These are phyloP conservation scores for Apodemus speciosus DNA, from an alignment of 2,113 vertebrate species.

Conservation along the genomic window DNA sequence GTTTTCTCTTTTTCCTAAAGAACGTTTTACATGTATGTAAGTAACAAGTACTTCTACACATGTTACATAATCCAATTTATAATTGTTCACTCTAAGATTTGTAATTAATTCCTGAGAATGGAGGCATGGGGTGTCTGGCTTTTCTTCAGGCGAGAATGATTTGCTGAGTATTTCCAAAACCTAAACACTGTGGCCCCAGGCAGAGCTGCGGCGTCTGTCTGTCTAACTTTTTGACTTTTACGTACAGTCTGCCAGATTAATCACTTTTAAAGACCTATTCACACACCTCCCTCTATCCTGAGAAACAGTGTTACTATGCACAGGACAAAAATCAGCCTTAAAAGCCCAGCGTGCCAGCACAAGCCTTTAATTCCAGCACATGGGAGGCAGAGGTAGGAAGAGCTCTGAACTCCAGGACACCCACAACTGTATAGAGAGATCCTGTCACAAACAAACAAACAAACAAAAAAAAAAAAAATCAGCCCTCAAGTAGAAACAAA, in stretches of 20 bases:
- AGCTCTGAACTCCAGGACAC: not conserved
- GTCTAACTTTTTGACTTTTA: not conserved
- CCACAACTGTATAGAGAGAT: not conserved
- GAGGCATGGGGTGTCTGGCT: not conserved
- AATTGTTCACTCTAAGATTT: not conserved
- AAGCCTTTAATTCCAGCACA: not conserved
- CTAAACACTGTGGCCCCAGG: not conserved
- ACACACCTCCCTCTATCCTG: not conserved
- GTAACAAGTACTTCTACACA: not conserved
- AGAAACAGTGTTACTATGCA: not conserved
- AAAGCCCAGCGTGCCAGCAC: not conserved
- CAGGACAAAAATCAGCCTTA: not conserved
- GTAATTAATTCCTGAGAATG: not conserved
- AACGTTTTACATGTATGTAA: not conserved
- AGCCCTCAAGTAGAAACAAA: not conserved
- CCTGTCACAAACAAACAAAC: not conserved
- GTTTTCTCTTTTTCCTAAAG: not conserved
- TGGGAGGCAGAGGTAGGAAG: not conserved
- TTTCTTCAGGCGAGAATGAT: not conserved
- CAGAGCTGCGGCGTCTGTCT: not conserved
- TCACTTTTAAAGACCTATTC: constrained; percentile 2
- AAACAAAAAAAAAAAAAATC: not conserved
- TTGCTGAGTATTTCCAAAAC: not conserved
- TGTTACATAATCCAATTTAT: not conserved
- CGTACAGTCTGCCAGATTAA: not conserved